phyloP scores from a whole-genome alignment of 2,888 invertebrate genomes.

The Tenthredo scrophulariae region DNA sequence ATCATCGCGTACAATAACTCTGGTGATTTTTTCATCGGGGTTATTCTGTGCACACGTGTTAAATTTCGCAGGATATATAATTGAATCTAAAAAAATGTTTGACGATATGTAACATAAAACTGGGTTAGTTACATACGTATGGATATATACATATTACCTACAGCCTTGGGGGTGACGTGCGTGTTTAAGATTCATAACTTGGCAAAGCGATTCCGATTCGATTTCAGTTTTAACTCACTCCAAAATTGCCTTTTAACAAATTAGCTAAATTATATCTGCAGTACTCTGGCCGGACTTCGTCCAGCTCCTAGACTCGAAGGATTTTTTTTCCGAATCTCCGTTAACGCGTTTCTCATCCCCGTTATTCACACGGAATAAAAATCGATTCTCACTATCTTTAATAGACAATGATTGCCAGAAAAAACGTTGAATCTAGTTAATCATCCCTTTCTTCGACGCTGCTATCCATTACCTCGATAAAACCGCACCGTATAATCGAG shows the following conservation, averaged over 20 bases:
- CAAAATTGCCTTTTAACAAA: slow-evolving; percentile 47
- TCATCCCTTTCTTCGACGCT: not conserved
- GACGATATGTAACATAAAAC: not conserved
- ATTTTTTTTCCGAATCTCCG: not conserved
- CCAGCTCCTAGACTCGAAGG: not conserved
- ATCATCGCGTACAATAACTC: not conserved
- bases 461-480: slow-evolving; percentile 9
- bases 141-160: slow-evolving; percentile 49
- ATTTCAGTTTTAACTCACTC: slow-evolving; percentile 42
- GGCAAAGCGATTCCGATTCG: slow-evolving; percentile 42
- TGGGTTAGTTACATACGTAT: slow-evolving; percentile 5
- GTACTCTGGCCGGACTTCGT: not conserved
- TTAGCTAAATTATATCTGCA: slow-evolving; percentile 32
- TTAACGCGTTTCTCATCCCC: not conserved
- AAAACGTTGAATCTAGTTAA: not conserved
- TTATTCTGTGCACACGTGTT: not conserved
- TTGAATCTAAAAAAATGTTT: not conserved
- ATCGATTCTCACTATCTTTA: not conserved
- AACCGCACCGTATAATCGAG: not conserved
- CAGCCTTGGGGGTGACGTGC: slow-evolving; percentile 60
- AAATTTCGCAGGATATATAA: not conserved
- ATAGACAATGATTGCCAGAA: not conserved
- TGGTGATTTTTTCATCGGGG: not conserved
- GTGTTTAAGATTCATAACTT: slow-evolving; percentile 56
- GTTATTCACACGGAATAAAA: not conserved